Percentiles rank a stretch among this genome's conserved stretches.
These are phyloP conservation scores for Nomada ferruginata DNA, from an alignment of 2,888 invertebrate species.

Conservation along the genomic window DNA sequence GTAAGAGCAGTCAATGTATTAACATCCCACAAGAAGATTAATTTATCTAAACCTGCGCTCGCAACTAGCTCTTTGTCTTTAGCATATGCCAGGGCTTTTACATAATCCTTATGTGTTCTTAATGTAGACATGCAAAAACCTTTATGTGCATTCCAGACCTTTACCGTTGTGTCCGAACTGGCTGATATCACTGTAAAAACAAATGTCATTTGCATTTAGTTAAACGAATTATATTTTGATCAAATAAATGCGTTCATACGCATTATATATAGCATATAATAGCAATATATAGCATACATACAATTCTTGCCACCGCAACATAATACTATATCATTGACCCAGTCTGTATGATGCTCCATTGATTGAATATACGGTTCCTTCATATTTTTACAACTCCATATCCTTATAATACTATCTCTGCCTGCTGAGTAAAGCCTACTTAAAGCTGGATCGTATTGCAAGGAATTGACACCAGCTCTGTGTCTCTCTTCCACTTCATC, in stretches of 20 bases:
- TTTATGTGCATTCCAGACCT: slow-evolving; percentile 99
- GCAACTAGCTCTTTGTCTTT: slow-evolving; percentile 98
- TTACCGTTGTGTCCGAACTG: slow-evolving; percentile 99
- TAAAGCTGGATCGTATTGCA: slow-evolving; percentile 95
- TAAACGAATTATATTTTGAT: not conserved
- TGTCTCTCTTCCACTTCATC: slow-evolving; percentile 97
- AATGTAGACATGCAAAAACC: slow-evolving; percentile 99
- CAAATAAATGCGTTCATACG: not conserved
- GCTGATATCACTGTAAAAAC: slow-evolving; percentile 96
- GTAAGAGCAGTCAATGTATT: slow-evolving; percentile 98
- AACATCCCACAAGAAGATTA: slow-evolving; percentile 99
- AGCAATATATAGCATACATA: slow-evolving; percentile 82
- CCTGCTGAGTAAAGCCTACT: slow-evolving; percentile 98
- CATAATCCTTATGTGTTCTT: slow-evolving; percentile 99
- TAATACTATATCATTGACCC: slow-evolving; percentile 99
- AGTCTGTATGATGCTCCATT: slow-evolving; percentile 99
- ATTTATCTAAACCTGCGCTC: slow-evolving; percentile 97
- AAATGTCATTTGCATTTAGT: not conserved
- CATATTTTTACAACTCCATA: slow-evolving; percentile 89
- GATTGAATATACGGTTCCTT: slow-evolving; percentile 95
- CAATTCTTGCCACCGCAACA: slow-evolving; percentile 98
- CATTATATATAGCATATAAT: not conserved
- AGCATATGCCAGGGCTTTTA: slow-evolving; percentile 98
- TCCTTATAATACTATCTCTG: slow-evolving; percentile 98
- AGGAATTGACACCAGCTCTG: slow-evolving; percentile 97